phyloP scores from a whole-genome alignment of 2,888 invertebrate genomes.

The Pardosa pseudoannulata region DNA sequence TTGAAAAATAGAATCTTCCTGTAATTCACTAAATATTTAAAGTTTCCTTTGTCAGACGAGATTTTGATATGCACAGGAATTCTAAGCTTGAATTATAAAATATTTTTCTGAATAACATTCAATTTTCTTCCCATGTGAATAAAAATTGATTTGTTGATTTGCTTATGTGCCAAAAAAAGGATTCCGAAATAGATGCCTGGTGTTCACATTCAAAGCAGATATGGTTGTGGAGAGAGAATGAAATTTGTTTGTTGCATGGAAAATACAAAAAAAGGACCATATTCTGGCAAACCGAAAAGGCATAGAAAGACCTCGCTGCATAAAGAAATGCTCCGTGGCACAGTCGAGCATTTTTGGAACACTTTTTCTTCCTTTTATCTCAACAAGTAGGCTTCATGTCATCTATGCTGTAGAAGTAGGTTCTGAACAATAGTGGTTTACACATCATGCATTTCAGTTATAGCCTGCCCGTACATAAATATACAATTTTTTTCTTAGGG shows the following conservation, averaged over 20 bases:
- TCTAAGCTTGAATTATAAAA: too few species aligned
- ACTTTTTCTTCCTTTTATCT: background rate
- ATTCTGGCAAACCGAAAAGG: background rate
- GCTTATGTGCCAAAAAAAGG: background rate
- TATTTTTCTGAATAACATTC: background rate
- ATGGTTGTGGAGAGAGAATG: background rate
- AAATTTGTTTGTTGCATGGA: background rate
- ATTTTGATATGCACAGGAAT: too few species aligned
- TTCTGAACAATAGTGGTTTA: slow-evolving; percentile 7
- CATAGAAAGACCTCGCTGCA: background rate
- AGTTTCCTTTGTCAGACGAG: too few species aligned
- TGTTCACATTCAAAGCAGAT: background rate
- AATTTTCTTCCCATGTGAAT: background rate
- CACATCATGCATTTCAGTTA: background rate
- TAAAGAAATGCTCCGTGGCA: background rate
- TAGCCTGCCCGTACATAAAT: background rate
- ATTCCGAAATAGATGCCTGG: background rate
- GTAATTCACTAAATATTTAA: too few species aligned
- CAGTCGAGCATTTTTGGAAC: background rate
- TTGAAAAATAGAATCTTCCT: too few species aligned
- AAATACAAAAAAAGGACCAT: background rate
- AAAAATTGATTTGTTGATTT: slow-evolving; percentile 27
- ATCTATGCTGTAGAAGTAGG: background rate
- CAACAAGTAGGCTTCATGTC: slow-evolving; percentile 8
- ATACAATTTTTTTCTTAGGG: too few species aligned